Evolutionary conservation across 2,797 vertebrate species (phyloP), one percentile per base, ranked within the genome.

Genomic region (Harpagifer antarcticus): DNA sequence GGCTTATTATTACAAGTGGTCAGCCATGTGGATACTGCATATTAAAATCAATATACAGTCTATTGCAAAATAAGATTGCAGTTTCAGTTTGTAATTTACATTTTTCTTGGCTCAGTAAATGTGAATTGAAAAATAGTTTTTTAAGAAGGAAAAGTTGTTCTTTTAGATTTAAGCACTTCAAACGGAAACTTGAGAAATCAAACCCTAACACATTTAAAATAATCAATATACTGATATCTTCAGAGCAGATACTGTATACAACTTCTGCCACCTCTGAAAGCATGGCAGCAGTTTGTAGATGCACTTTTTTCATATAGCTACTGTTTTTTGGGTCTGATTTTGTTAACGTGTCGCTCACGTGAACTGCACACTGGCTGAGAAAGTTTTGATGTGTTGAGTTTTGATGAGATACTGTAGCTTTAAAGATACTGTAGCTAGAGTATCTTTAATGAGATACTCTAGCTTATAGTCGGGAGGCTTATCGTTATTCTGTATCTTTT

Each of bases 1-100:
- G 33, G 2, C 33, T 56, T 52, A 48, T 79, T 62, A 78, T 70
- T 43, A 54, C 54, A 63, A 56, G 20, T 81, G 73, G 48, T 67
- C 69, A 74, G 31, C 55, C 52, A 52, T 75, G 59, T 62, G 63
- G 19, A 53, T 42, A 31, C 27, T 10, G 17, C 37, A 55, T 65
- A 71, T 75, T 50, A 40, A 72, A 75, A 76, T 70, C 61, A 52
- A 66, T 72, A 33, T 16, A 42, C 4, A 48, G 19, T 66, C 15
- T 48, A 3, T 54, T 5, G 3, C 6, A 61, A 74, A 74, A 72
- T 47, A 59, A 60, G 19, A 62, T 47, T 33, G 19, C 13, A 40
- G 33, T 55, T 60, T 63, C 0, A 20, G 4, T 56, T 64, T 54
- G 3, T 9, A 64, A 16, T 72, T 52, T 63, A 17, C 53, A 37